Percentiles rank a stretch among this genome's conserved stretches.
These are phyloP conservation scores for Pachyramphus minor DNA, from an alignment of 2,113 vertebrate species.

Conservation along the genomic window DNA sequence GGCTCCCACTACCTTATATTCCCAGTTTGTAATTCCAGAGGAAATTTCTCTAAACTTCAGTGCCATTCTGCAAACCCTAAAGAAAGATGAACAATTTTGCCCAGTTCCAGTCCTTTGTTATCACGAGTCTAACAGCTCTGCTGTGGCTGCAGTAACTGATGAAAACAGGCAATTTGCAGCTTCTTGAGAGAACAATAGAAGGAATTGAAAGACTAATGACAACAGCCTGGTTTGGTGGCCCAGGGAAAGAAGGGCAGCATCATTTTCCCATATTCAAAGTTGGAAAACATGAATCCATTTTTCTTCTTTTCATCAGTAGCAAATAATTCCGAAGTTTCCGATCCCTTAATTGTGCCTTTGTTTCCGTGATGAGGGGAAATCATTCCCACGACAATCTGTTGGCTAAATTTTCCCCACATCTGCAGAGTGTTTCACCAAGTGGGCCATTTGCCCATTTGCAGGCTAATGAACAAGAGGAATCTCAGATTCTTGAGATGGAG, in stretches of 20 bases:
- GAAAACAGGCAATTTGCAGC: constrained; percentile 37
- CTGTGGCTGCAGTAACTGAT: background rate
- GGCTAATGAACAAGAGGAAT: background rate
- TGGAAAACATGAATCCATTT: constrained; percentile 56
- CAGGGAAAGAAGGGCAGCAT: background rate
- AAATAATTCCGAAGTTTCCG: constrained; percentile 52
- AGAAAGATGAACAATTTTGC: background rate
- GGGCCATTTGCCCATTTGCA: background rate
- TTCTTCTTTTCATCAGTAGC: constrained; percentile 51
- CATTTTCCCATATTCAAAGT: constrained; percentile 62
- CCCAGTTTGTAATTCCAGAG: fast-evolving
- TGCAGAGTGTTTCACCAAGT: background rate
- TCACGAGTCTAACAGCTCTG: background rate
- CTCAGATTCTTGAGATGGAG: background rate
- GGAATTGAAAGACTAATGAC: constrained; percentile 16
- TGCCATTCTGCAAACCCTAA: background rate
- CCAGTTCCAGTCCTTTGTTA: background rate
- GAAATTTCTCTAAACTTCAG: background rate
- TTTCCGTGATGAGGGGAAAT: constrained; percentile 24
- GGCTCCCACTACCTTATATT: background rate
- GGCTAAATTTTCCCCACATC: constrained; percentile 52
- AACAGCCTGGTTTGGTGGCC: background rate
- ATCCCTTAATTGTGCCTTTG: constrained; percentile 49
- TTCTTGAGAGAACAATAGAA: constrained; percentile 21
- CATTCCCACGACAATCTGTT: background rate